phyloP scores from a whole-genome alignment of 2,797 vertebrate species.

The Falco naumanni region DNA sequence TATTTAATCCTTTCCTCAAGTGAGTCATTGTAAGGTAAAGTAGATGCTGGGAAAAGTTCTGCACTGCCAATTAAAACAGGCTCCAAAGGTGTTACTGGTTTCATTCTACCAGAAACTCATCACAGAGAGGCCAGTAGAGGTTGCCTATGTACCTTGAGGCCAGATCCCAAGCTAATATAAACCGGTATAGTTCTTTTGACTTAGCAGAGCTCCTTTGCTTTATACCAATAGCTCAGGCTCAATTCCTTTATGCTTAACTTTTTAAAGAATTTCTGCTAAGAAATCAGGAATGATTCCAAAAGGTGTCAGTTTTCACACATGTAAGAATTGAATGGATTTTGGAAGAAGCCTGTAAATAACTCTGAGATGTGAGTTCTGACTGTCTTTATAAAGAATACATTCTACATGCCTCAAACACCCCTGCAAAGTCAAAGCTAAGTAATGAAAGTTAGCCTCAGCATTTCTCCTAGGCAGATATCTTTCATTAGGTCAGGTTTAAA shows the following conservation, averaged over 20 bases:
- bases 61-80: conserved; percentile 59
- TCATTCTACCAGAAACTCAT: conserved; percentile 56
- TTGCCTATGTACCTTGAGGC: conserved; percentile 27
- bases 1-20: conserved; percentile 56
- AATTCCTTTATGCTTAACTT: background rate
- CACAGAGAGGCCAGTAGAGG: background rate
- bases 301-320: background rate
- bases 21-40: conserved; percentile 60
- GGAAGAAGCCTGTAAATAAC: background rate
- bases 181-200: background rate
- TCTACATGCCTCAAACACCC: background rate
- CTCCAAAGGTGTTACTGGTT: conserved; percentile 56
- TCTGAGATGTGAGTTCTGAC: background rate
- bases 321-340: background rate
- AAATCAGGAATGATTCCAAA: background rate
- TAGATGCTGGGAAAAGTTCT: conserved; percentile 54
- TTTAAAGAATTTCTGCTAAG: background rate
- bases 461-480: background rate
- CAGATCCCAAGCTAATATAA: background rate
- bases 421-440: background rate
- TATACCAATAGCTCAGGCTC: background rate
- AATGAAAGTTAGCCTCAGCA: background rate
- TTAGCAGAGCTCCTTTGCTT: background rate
- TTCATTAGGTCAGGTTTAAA: background rate
- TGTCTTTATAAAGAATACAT: background rate